A percentile compares a stretch with the other conserved stretches of the same genome.
Evolutionary conservation across 2,888 invertebrate genomes (phyloP).

Genomic region (Tenthredo mesomela): DNA sequence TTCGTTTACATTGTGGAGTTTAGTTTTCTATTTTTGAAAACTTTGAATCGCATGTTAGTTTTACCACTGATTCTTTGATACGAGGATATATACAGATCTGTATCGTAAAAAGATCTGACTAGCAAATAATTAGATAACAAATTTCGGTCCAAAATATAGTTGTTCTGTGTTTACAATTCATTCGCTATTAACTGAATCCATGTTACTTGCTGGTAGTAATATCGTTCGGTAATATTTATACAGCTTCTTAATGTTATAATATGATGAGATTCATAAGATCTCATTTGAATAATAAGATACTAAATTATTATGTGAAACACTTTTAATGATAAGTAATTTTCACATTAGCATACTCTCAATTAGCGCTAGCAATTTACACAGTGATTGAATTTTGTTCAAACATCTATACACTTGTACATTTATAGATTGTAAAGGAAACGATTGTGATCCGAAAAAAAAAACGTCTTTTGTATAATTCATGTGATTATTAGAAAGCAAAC

Average conservation of each 20-base stretch:
- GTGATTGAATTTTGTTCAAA: neutral
- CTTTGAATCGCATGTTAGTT: conserved; percentile 7
- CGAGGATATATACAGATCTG: neutral
- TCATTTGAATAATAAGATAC: conserved; percentile 12
- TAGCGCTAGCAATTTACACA: neutral
- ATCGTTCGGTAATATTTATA: neutral
- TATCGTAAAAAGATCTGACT: neutral
- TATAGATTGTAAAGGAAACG: too few relatives aligned
- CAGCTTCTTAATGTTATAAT: neutral
- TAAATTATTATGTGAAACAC: neutral
- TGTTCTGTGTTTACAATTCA: neutral
- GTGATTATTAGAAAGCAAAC: neutral
- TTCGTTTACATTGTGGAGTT: neutral
- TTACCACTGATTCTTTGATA: conserved; percentile 1
- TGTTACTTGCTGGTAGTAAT: neutral
- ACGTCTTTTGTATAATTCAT: neutral
- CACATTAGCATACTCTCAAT: neutral
- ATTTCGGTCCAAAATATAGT: neutral
- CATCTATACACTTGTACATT: neutral
- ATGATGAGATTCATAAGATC: neutral
- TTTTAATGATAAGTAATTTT: neutral
- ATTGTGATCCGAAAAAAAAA: neutral
- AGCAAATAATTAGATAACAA: neutral
- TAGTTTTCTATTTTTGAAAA: conserved; percentile 9
- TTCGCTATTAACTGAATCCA: neutral